Percentiles rank a stretch among this genome's conserved stretches.
Conservation (phyloP, 2,888 invertebrate species). For the Macaria liturata region DNA sequence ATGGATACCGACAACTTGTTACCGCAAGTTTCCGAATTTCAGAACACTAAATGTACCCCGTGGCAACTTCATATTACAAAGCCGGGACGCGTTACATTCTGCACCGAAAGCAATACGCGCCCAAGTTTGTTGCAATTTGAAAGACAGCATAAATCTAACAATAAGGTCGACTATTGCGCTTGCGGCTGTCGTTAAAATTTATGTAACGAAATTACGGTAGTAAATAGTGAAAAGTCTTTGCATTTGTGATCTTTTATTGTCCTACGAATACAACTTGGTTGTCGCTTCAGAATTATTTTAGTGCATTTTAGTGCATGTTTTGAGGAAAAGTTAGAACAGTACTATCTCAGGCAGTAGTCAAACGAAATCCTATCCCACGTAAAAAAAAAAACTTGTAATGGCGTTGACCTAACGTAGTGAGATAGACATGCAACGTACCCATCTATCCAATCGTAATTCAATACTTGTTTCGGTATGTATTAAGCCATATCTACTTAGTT, state of each 20-base stretch:
- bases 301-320: too few relatives aligned
- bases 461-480: too few relatives aligned
- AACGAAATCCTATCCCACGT: too few relatives aligned
- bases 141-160: constrained; percentile 34
- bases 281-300: too few relatives aligned
- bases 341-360: too few relatives aligned
- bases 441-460: not conserved
- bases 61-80: constrained; percentile 30
- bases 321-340: too few relatives aligned
- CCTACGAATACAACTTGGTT: not conserved
- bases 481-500: too few relatives aligned
- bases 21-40: constrained; percentile 40
- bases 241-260: constrained; percentile 7
- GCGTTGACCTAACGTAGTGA: too few relatives aligned
- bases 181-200: constrained; percentile 27
- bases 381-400: too few relatives aligned
- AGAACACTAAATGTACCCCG: constrained; percentile 27
- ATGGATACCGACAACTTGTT: constrained; percentile 39
- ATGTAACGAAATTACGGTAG: constrained; percentile 25
- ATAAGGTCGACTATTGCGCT: constrained; percentile 29
- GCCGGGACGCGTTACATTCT: constrained; percentile 29
- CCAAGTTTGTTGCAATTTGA: constrained; percentile 37
- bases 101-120: constrained; percentile 32
- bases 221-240: constrained; percentile 14
- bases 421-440: too few relatives aligned